These are phyloP conservation scores for Octodonta nipae DNA, from an alignment of 2,888 invertebrate genomes.

Conservation along the genomic window DNA sequence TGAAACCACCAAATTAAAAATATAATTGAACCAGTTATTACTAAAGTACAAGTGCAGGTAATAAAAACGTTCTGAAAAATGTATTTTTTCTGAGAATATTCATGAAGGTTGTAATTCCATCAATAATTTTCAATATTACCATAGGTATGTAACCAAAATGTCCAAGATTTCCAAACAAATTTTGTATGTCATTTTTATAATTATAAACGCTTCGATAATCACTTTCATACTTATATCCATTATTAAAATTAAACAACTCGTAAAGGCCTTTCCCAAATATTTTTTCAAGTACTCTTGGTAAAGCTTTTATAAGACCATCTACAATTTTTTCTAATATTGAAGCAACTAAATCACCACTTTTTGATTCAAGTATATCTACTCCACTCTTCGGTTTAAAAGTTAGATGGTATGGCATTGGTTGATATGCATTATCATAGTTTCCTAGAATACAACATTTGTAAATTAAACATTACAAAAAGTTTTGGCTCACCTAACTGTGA, in stretches of 20 bases:
- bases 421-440: neutral
- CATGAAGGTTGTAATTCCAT: slow-evolving; percentile 24
- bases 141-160: slow-evolving; percentile 27
- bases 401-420: neutral
- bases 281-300: slow-evolving; percentile 23
- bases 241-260: slow-evolving; percentile 11
- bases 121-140: slow-evolving; percentile 26
- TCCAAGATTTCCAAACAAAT: slow-evolving; percentile 23
- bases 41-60: slow-evolving; percentile 25
- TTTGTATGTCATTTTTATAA: slow-evolving; percentile 13
- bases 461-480: neutral
- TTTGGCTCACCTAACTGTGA: slow-evolving; percentile 28
- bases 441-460: neutral
- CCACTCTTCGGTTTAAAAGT: too few relatives aligned
- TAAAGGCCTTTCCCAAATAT: slow-evolving; percentile 21
- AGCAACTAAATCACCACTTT: neutral
- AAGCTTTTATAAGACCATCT: slow-evolving; percentile 24
- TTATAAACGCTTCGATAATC: slow-evolving; percentile 11
- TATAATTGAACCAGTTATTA: slow-evolving; percentile 26
- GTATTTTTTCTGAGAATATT: slow-evolving; percentile 26
- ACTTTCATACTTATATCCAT: slow-evolving; percentile 13
- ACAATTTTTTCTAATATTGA: slow-evolving; percentile 25
- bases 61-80: slow-evolving; percentile 29
- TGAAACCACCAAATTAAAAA: slow-evolving; percentile 32
- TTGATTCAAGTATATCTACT: neutral